Percentiles rank a stretch among this genome's conserved stretches.
Conservation (phyloP, 2,113 vertebrate species). For the Mustela lutreola region DNA sequence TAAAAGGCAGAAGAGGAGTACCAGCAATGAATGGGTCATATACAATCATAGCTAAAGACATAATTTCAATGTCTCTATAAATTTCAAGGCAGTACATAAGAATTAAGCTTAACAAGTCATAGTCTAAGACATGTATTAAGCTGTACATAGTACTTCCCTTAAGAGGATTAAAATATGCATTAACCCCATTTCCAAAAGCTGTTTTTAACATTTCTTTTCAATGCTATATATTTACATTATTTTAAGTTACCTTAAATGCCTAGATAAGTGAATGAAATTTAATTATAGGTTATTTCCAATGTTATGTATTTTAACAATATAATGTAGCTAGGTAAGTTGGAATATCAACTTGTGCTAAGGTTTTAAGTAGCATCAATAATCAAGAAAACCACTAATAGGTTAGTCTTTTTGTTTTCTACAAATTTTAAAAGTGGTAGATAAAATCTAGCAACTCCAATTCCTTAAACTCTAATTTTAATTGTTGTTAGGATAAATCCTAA, state of each 20-base stretch:
- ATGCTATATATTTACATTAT: slow-evolving; percentile 24
- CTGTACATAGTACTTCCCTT: background rate
- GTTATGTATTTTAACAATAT: background rate
- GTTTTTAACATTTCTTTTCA: slow-evolving; percentile 3
- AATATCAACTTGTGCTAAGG: slow-evolving; percentile 20
- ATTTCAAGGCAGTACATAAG: background rate
- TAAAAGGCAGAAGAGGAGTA: background rate
- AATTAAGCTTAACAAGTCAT: background rate
- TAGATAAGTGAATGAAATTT: slow-evolving; percentile 40
- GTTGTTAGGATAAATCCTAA: background rate
- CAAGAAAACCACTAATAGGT: background rate
- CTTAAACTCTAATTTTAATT: slow-evolving; percentile 39
- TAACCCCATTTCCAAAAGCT: background rate
- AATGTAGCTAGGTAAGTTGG: background rate
- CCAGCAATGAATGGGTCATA: background rate
- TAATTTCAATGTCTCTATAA: slow-evolving; percentile 14
- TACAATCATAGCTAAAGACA: background rate
- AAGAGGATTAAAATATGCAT: slow-evolving; percentile 13
- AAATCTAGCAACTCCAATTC: slow-evolving; percentile 50
- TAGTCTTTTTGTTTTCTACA: slow-evolving; percentile 20
- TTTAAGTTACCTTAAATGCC: slow-evolving; percentile 42
- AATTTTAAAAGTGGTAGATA: slow-evolving; percentile 28
- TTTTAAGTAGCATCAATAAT: slow-evolving; percentile 3
- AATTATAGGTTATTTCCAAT: background rate
- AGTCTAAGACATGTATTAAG: background rate